Base-by-base conservation (phyloP, 2,113 vertebrate species). In the Ondatra zibethicus region DNA sequence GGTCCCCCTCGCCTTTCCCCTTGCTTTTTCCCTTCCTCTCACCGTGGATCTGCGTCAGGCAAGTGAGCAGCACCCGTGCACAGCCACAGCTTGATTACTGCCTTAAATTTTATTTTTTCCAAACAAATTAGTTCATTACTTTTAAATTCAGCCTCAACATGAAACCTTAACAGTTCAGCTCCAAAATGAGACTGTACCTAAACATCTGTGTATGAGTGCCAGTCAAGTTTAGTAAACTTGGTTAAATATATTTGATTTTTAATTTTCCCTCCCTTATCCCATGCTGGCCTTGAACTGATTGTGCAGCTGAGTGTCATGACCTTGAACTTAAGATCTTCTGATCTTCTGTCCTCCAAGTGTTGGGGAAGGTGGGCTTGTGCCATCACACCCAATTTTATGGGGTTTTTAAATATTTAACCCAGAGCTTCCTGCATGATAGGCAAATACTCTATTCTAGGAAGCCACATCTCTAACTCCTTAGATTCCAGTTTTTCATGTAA, bases 231-330 rank as follows among this genome's bases (percentile, higher is more conserved):
- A 88, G n/a, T 89, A 58, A 88, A 70, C 7, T n/a, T 78, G 12
- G 31, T 84, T 88, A 58, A 77, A 87, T 82, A n/a, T 92, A 13
- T 91, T 91, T 77, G 61, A 80, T 31, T 90, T 93, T 61, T n/a
- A 17, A 36, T 23, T 39, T 33, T 45, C 27, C 33, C 19, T 47
- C 17, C 12, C 11, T 10, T 29, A n/a, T 52, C 31, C 31, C 33
- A 27, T 42, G 33, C 45, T 70, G 45, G 10, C 31, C 45, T 52
- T 68, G 45, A 88, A n/a, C 39, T 86, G 63, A 10, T 5, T 63
- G 17, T 47, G 82, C 19, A 47, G 14, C 82, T 33, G 61, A 73
- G 47, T n/a, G 14, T 47, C 45, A 21, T n/a, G 66, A 16, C 33
- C 7, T 39, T 39, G 50, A 73, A 31, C 50, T 88, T 55, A 12